A percentile compares a stretch with the other conserved stretches of the same genome.
Evolutionary conservation across 1,140 invertebrate genomes (phyloP).

Genomic region (Trichomalopsis sarcophagae): DNA sequence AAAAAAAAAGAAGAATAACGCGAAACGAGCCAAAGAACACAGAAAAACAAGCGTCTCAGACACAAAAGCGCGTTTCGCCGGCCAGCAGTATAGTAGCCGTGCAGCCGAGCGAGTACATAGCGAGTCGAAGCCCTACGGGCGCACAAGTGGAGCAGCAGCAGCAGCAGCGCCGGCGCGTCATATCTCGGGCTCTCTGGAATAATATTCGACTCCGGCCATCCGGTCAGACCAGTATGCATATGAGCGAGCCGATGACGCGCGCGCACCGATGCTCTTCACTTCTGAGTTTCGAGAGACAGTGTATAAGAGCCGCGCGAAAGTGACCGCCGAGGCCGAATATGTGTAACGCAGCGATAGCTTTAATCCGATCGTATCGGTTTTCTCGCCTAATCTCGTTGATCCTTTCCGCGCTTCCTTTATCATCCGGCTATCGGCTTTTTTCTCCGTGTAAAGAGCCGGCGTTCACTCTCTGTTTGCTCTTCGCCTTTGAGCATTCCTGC

Average conservation of each 20-base stretch:
- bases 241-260: neutral
- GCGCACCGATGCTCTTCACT: neutral
- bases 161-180: neutral
- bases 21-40: neutral
- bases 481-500: no score
- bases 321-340: neutral
- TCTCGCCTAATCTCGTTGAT: neutral
- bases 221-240: conserved; percentile 23
- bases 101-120: neutral
- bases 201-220: conserved; percentile 19
- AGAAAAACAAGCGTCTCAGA: conserved; percentile 14
- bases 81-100: neutral
- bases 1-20: neutral
- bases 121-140: no score
- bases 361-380: neutral
- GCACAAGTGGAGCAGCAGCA: conserved; percentile 31
- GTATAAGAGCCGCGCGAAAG: neutral
- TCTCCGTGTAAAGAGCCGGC: neutral
- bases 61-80: conserved; percentile 13
- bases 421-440: neutral
- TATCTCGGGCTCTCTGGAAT: neutral
- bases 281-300: neutral
- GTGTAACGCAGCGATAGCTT: conserved; percentile 10
- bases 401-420: neutral
- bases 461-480: no score